Base-by-base conservation (phyloP, 2,113 vertebrate species). In the Hiodon alosoides region DNA sequence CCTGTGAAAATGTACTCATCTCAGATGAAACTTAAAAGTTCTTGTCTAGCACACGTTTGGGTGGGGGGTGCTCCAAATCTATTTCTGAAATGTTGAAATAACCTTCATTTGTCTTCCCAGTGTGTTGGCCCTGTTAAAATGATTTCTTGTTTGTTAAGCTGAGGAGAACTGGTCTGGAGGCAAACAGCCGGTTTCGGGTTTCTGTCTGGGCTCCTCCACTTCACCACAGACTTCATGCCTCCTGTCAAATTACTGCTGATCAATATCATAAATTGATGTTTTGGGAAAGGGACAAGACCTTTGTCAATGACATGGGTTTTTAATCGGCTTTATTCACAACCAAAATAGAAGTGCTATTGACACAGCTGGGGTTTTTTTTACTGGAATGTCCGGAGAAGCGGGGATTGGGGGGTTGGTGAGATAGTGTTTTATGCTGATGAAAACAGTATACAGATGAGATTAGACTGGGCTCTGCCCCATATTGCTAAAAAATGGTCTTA, bases 71-170 rank as follows among this genome's bases (percentile, higher is more conserved):
- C 57, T 52, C 46, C 60, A 31, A 71, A 52, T 54, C 46, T 71
- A 71, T 71, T 71, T 71, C 52, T 65, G 58, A 76, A 53, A 16
- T 11, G 66, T 52, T 51, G 64, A 74, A 77, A 75, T 81, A 69
- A 81, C 81, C 77, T 80, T 81, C 72, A 82, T 79, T 74, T 79
- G 81, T 81, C 77, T 79, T 80, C 77, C 61, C 51, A 48, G 66
- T 74, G 57, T 77, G 67, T 54, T 51, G 70, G 72, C 57, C 69
- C 75, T 31, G 59, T 76, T 74, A 75, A 67, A 81, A 76, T 73
- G 71, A 80, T 74, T 78, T 64, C 77, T 80, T 81, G 55, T 83
- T 67, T 75, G 73, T 72, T 71, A 17, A 67, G 73, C 70, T 66
- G 71, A 70, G 16, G 71, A 71, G 68, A 31, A 60, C 57, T 5